Evolutionary conservation across 2,113 vertebrate genomes (phyloP), one percentile per base, ranked within the genome.

Genomic region (Axis porcinus): DNA sequence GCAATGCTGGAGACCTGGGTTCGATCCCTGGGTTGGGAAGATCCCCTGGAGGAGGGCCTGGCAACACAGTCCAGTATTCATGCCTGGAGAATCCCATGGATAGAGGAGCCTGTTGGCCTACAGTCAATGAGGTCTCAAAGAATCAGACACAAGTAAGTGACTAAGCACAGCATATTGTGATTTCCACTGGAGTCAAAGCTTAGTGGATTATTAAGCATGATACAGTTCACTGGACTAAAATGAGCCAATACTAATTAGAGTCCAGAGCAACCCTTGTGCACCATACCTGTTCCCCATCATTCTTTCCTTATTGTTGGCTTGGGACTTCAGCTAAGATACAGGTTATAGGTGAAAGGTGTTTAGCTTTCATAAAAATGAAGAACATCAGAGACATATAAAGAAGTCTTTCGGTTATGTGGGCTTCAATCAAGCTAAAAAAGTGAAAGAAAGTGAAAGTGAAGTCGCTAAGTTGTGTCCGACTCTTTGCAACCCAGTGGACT

Each of bases 321-420:
- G 62, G 70, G 9, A 43, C 85, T 92, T 96, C 91, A 45, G 54
- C 62, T 94, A 86, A 98, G 84, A 19, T 82, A 54, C 64, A 78
- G 81, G 52, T 64, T 93, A 33, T 76, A 67, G 79, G 95, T 93
- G 90, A 96, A 98, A 96, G 78, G n/a, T 96, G 96, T 96, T 97
- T 97, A 81, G 30, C 74, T 57, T 97, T 98, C 95, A 82, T 81
- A 95, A 96, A 97, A 97, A 86, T 95, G 94, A 97, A 94, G n/a
- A 86, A 27, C 33, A 74, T 85, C 62, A 78, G 5, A 33, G 21
- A 57, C 92, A 40, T 88, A 93, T 84, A 97, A 36, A 3, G 28
- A 84, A 87, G 8, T 40, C 82, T 89, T 98, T 97, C 78, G 64
- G 86, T 96, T 93, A 97, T 43, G 30, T 58, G n/a, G 28, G 17